Evolutionary conservation across 2,113 vertebrate species (phyloP).

Genomic region (Poecile atricapillus): DNA sequence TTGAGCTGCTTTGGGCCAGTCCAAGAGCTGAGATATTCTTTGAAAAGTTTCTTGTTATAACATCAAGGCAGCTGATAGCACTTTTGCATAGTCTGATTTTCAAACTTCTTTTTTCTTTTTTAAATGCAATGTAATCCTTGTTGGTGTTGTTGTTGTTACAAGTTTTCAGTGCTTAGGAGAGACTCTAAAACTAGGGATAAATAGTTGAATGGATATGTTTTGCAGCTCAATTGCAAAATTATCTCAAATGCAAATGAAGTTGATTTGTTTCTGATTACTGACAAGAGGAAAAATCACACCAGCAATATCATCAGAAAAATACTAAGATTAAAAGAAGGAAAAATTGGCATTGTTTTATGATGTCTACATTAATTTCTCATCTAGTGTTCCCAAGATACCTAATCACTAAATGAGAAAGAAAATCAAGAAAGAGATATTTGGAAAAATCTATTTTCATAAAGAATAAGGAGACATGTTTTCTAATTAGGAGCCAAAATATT

Average conservation of each 20-base stretch:
- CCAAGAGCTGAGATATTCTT: conserved; percentile 54
- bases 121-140: background rate
- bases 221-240: background rate
- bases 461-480: background rate
- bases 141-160: too few relatives aligned
- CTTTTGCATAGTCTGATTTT: background rate
- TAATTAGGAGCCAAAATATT: background rate
- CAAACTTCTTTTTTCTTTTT: background rate
- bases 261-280: background rate
- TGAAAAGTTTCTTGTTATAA: conserved; percentile 61
- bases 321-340: background rate
- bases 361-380: background rate
- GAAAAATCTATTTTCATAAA: background rate
- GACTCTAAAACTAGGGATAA: background rate
- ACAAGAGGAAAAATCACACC: background rate
- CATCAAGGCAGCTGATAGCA: conserved; percentile 41
- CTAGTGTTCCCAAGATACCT: background rate
- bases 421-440: background rate
- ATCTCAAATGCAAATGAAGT: background rate
- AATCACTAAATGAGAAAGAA: background rate
- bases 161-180: background rate
- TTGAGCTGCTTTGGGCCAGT: conserved; percentile 51
- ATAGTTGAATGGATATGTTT: background rate
- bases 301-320: background rate
- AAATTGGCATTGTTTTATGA: background rate